These are phyloP conservation scores for Cataglyphis rosenhaueri DNA, from an alignment of 2,888 invertebrate genomes.

Conservation along the genomic window DNA sequence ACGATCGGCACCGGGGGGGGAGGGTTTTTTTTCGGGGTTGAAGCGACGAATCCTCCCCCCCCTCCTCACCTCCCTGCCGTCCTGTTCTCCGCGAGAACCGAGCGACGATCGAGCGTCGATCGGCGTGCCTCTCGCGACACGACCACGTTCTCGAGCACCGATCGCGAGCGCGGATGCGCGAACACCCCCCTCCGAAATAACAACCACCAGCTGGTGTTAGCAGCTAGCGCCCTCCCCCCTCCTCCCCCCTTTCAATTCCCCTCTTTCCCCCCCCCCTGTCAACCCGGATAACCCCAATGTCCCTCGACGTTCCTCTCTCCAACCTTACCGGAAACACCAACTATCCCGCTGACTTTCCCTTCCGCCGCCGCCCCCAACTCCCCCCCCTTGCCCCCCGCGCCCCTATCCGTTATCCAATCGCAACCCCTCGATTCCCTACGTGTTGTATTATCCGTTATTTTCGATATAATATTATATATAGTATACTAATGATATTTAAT, in stretches of 20 bases:
- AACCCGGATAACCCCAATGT: conserved; percentile 62
- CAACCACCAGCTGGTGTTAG: conserved; percentile 75
- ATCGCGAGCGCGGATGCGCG: conserved; percentile 71
- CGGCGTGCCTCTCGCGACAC: conserved; percentile 42
- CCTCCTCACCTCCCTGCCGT: background rate
- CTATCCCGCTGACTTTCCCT: conserved; percentile 50
- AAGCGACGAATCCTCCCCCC: background rate
- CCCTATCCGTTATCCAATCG: conserved; percentile 61
- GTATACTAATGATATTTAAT: conserved; percentile 85
- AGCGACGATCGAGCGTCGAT: conserved; percentile 21
- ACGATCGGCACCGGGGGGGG: conserved; percentile 18
- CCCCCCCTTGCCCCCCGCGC: conserved; percentile 55
- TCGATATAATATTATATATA: conserved; percentile 85
- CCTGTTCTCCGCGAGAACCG: conserved; percentile 8
- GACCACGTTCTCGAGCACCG: conserved; percentile 39
- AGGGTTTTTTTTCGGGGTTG: background rate
- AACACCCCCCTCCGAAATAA: conserved; percentile 65
- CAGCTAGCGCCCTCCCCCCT: conserved; percentile 73
- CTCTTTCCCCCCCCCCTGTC: conserved; percentile 34
- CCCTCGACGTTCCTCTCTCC: conserved; percentile 69
- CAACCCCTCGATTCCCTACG: conserved; percentile 83
- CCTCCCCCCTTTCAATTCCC: conserved; percentile 72
- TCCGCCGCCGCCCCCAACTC: conserved; percentile 37
- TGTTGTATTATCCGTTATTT: conserved; percentile 86
- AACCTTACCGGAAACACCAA: conserved; percentile 44